phyloP scores from a whole-genome alignment of 2,113 vertebrate species.

The Microtus montanus region DNA sequence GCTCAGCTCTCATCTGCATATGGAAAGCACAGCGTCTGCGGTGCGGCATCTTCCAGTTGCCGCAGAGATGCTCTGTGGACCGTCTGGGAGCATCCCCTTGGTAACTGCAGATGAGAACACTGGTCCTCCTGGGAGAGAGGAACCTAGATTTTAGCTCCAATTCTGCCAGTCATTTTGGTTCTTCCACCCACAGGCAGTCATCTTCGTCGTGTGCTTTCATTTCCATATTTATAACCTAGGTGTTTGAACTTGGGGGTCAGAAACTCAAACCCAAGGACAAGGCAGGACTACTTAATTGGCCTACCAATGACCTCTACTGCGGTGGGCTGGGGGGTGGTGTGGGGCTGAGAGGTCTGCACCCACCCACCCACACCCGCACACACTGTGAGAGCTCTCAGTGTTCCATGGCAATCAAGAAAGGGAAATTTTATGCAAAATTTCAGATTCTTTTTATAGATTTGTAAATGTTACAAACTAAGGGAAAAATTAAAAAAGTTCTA shows the following conservation, averaged over 20 bases:
- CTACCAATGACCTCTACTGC: neutral
- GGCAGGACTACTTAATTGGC: neutral
- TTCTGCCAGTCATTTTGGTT: neutral
- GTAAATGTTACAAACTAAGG: neutral
- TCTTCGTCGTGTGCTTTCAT: neutral
- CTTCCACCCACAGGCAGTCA: neutral
- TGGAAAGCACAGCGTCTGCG: neutral
- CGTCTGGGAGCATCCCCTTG: neutral
- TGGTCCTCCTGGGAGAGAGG: neutral
- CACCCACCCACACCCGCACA: neutral
- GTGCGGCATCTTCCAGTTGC: neutral
- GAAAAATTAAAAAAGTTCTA: neutral
- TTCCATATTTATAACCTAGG: neutral
- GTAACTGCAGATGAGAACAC: neutral
- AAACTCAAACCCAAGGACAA: neutral
- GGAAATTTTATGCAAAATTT: neutral
- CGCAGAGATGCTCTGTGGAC: rapidly evolving
- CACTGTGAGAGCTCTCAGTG: neutral
- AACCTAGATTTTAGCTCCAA: neutral
- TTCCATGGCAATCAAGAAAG: neutral
- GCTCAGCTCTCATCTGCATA: neutral
- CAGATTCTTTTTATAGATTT: neutral
- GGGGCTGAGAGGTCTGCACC: no score
- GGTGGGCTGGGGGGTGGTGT: neutral
- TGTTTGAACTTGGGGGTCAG: neutral